Base-by-base conservation (phyloP, 1,140 invertebrate genomes). In the Thrips palmi region DNA sequence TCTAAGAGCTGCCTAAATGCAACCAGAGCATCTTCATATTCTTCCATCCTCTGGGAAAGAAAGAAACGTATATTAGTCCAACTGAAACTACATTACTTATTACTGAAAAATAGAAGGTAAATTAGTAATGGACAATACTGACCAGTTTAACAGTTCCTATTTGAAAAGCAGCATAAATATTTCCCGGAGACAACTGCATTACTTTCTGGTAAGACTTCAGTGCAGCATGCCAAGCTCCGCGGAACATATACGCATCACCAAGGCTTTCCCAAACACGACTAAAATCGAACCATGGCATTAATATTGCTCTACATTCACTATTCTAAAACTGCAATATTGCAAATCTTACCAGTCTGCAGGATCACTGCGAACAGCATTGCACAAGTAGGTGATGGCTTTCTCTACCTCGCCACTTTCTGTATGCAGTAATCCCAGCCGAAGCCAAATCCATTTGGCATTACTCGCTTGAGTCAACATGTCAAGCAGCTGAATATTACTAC, bases 151-250 rank as follows among this genome's bases (percentile, higher is more conserved):
- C 78, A 31, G 72, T 67, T 2, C 81, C 83, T 47, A 87, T 71
- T 67, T 85, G 80, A 40, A 81, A 72, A 37, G 71, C 61, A 11
- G 83, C 71, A 62, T 92, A 87, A 21, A 72, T 51, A 32, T 70
- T 68, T 10, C 60, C 60, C n/a, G 73, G 60, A 45, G 71, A 63
- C 18, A 88, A 51, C 49, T 75, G 64, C 21, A 71, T 56, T 15
- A 75, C 76, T 61, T 75, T 75, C 37, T 79, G 70, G 57, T 85
- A 94, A 12, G 82, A 83, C 54, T 81, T 83, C 38, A 86, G 59
- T 11, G 85, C 80, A 8, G 87, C 83, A 23, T 72, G 77, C 49
- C 74, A 80, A 14, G 86, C 82, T 4, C 86, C 86, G 45, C 84
- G 61, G 7, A 68, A 65, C 42, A 77, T 67, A 58, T 92, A 92